Evolutionary conservation across 1,140 invertebrate genomes (phyloP).

Genomic region (Drosophila tristis): DNA sequence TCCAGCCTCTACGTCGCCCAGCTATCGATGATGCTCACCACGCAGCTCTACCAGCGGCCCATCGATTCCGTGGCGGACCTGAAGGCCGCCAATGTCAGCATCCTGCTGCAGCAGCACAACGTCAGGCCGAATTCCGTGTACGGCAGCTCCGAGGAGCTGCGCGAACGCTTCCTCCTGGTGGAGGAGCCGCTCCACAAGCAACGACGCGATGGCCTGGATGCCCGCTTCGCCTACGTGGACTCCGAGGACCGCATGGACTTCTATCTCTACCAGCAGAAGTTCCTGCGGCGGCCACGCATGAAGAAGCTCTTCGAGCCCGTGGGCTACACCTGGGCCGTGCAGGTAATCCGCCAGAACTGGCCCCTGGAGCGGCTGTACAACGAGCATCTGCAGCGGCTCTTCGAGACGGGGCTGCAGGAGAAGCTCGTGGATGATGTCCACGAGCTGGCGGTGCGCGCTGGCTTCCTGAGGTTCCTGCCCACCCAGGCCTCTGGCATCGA

Average conservation of each 20-base stretch:
- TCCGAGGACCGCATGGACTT: constrained; percentile 52
- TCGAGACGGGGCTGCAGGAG: constrained; percentile 38
- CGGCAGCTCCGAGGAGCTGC: constrained; percentile 32
- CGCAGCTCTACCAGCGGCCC: constrained; percentile 41
- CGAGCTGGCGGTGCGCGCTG: constrained; percentile 37
- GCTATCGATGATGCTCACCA: constrained; percentile 53
- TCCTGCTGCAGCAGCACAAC: constrained; percentile 30
- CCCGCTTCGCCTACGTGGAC: constrained; percentile 42
- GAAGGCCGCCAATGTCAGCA: constrained; percentile 40
- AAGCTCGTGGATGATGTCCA: constrained; percentile 45
- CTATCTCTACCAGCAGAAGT: constrained; percentile 47
- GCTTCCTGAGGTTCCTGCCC: constrained; percentile 43
- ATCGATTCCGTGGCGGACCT: constrained; percentile 42
- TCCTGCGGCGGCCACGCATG: constrained; percentile 36
- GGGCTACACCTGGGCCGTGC: constrained; percentile 48
- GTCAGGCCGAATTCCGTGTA: constrained; percentile 22
- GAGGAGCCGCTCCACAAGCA: constrained; percentile 14
- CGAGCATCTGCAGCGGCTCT: constrained; percentile 31
- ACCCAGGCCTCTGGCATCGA: constrained; percentile 35
- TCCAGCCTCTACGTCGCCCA: constrained; percentile 40
- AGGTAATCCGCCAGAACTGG: constrained; percentile 52
- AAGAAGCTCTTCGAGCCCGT: constrained; percentile 39
- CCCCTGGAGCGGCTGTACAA: constrained; percentile 32
- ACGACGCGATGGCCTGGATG: constrained; percentile 16
- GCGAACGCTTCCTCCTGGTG: constrained; percentile 28